Conservation (phyloP, 1,140 invertebrate genomes). For the Panagrolaimus sp. region DNA sequence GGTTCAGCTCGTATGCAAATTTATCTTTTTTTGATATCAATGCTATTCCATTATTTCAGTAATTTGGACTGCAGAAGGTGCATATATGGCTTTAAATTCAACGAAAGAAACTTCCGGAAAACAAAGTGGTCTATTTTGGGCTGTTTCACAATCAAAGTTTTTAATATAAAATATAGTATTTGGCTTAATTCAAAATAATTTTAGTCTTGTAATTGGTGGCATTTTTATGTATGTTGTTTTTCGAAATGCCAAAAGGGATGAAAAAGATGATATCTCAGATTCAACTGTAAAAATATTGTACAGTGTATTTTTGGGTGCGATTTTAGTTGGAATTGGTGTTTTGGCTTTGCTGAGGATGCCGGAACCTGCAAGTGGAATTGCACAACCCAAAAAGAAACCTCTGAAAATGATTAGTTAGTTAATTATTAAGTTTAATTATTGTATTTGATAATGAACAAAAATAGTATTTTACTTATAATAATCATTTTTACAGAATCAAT, state of each 20-base stretch:
- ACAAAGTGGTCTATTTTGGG: conserved; percentile 35
- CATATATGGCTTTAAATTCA: conserved; percentile 35
- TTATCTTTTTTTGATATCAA: too few species aligned
- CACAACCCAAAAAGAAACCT: not conserved
- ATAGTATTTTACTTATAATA: not conserved
- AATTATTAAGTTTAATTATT: not conserved
- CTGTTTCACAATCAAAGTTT: conserved; percentile 28
- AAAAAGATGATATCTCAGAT: conserved; percentile 9
- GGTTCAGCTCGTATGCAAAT: conserved; percentile 23
- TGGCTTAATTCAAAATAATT: too few species aligned
- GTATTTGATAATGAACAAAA: not conserved
- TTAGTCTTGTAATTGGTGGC: conserved; percentile 24
- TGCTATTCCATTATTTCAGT: not conserved
- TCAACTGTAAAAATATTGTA: conserved; percentile 23
- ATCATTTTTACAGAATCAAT: not conserved
- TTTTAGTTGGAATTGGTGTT: conserved; percentile 19
- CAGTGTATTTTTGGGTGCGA: conserved; percentile 19
- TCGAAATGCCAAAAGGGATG: not conserved
- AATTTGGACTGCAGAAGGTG: conserved; percentile 32
- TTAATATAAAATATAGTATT: too few species aligned
- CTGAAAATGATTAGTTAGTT: not conserved
- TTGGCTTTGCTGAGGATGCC: conserved; percentile 21
- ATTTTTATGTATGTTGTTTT: conserved; percentile 31
- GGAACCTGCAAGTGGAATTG: not conserved
- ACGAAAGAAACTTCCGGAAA: conserved; percentile 23